Evolutionary conservation across 1,140 invertebrate species (phyloP).

Genomic region (Ectropis grisescens): DNA sequence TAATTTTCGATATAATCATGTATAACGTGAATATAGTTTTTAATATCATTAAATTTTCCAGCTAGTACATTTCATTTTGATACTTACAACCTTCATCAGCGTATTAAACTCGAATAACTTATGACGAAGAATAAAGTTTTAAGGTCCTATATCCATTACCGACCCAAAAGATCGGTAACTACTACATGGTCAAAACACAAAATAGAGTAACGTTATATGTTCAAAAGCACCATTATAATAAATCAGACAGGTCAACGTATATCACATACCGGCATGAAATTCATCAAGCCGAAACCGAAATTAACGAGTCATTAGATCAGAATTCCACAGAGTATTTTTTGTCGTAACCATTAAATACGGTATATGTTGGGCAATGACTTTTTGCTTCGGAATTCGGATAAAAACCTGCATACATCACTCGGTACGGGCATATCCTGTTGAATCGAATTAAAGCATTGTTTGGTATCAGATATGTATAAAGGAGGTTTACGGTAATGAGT

Average conservation of each 20-base stretch:
- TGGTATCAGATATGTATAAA: constrained; percentile 3
- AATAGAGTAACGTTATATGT: no score
- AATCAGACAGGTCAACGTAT: constrained; percentile 8
- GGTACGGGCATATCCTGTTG: constrained; percentile 42
- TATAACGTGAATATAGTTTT: no score
- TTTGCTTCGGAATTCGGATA: constrained; percentile 55
- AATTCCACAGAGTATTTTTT: constrained; percentile 52
- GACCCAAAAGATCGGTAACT: no score
- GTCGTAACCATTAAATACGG: constrained; percentile 39
- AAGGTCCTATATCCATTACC: no score
- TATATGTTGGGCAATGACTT: constrained; percentile 44
- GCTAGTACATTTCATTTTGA: no score
- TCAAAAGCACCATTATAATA: no score
- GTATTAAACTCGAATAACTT: no score
- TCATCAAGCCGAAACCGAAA: constrained; percentile 43
- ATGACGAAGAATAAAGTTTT: no score
- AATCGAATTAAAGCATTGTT: constrained; percentile 15
- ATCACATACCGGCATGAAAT: constrained; percentile 40
- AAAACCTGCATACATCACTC: constrained; percentile 39
- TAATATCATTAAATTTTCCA: no score
- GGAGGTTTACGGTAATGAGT: constrained; percentile 47
- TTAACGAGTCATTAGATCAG: constrained; percentile 54
- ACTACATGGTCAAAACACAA: no score
- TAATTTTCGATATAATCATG: no score
- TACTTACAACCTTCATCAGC: no score